Evolutionary conservation across 2,888 invertebrate genomes (phyloP), one percentile per base, ranked within the genome.

Genomic region (Thalpophila matura): DNA sequence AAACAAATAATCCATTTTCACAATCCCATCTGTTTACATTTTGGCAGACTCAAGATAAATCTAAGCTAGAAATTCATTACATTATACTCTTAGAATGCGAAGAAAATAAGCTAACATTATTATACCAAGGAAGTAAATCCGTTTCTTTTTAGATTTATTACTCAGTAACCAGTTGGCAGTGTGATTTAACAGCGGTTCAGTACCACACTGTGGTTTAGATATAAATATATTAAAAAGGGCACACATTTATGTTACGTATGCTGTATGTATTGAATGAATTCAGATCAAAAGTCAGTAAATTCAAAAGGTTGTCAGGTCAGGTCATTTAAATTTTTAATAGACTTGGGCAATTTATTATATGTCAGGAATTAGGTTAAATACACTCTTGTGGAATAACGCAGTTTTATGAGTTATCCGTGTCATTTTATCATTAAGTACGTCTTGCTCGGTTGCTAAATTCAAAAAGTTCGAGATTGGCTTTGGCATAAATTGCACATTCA

Each of bases 131-230:
- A 50, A 47, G 43, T 55, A 65, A 70, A 65, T 59, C 46, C 37
- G 33, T 37, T 69, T 55, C 70, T 47, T 70, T 69, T 69, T 43
- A 59, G 64, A 70, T 69, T 64, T 70, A 70, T 64, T 55, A 38
- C 70, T 9, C 20, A 38, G 50, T 29, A 47, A 59, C 54, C 54
- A 69, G 27, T 58, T 64, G 35, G 45, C 35, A 64, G 54, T 20
- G 53, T 69, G 53, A 69, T 64, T 69, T 69, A 69, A 58, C 40
- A 45, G 64, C 40, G 53, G 40, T 47, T 51, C 26, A 24, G 37
- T 40, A 14, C 4, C 26, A 20, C 16, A 26, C 12, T 12, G 27
- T 35, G 24, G 24, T 42, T 18, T 16, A 37, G 20, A 57, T 49
- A 37, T 7, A 37, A 0, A 9, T 40, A 20, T 9, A n/a, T 46